phyloP scores from a whole-genome alignment of 1,140 invertebrate species.

The Acromyrmex echinatior region DNA sequence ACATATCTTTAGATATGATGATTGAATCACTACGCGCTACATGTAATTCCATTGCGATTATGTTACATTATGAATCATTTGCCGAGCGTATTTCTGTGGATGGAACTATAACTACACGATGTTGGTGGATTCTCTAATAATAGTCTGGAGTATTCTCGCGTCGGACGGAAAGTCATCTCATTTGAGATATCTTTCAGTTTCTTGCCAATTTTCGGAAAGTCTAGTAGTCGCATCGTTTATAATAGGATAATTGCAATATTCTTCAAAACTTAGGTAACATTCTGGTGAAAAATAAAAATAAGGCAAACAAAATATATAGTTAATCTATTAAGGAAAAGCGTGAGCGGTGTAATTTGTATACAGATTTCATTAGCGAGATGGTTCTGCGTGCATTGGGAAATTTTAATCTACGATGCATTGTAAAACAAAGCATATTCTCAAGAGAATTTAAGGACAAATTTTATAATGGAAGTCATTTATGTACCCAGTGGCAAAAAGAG shows the following conservation, averaged over 20 bases:
- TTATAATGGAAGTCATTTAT: neutral
- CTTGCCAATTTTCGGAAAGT: slow-evolving; percentile 72
- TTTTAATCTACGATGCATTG: neutral
- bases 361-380: neutral
- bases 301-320: neutral
- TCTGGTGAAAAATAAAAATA: neutral
- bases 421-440: neutral
- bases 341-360: neutral
- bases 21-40: neutral
- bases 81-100: slow-evolving; percentile 36
- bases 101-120: slow-evolving; percentile 55
- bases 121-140: slow-evolving; percentile 78
- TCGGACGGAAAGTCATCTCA: slow-evolving; percentile 63
- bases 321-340: neutral
- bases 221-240: neutral
- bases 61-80: slow-evolving; percentile 53
- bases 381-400: neutral
- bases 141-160: slow-evolving; percentile 71
- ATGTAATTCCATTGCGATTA: slow-evolving; percentile 26
- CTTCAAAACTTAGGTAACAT: slow-evolving; percentile 1
- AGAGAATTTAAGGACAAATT: neutral
- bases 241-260: slow-evolving; percentile 15
- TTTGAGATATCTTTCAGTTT: slow-evolving; percentile 72
- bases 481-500: neutral
- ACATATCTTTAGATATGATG: slow-evolving; percentile 10